Evolutionary conservation across 1,140 invertebrate species (phyloP).

Genomic region (Drosophila mojavensis): DNA sequence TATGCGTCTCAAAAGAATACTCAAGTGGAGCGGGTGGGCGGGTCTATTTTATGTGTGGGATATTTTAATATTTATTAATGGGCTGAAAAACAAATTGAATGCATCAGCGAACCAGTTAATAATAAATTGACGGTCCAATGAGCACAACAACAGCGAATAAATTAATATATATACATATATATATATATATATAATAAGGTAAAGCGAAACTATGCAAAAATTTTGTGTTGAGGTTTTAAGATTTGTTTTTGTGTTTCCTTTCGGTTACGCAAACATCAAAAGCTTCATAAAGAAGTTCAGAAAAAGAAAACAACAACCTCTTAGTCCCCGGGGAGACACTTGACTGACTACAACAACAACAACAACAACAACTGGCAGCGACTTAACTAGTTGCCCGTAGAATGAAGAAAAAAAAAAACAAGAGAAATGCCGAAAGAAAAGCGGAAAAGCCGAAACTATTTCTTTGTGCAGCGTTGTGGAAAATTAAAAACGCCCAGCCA

Average conservation of each 20-base stretch:
- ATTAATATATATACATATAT: constrained; percentile 31
- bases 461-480: constrained; percentile 83
- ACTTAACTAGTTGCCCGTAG: constrained; percentile 31
- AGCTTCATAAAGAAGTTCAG: constrained; percentile 72
- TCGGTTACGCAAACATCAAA: constrained; percentile 66
- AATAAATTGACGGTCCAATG: constrained; percentile 74
- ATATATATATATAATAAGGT: constrained; percentile 7
- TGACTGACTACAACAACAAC: constrained; percentile 64
- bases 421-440: constrained; percentile 11
- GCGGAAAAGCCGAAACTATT: constrained; percentile 70
- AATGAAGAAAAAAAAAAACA: constrained; percentile 2
- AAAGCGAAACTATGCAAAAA: constrained; percentile 56
- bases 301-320: constrained; percentile 54
- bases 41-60: neutral
- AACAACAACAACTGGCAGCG: constrained; percentile 28
- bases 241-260: constrained; percentile 16
- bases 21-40: constrained; percentile 12
- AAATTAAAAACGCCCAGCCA: constrained; percentile 73
- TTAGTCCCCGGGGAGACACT: constrained; percentile 74
- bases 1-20: constrained; percentile 14
- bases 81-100: constrained; percentile 61
- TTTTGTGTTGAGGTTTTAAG: constrained; percentile 38
- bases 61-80: constrained; percentile 76
- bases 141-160: constrained; percentile 50
- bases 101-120: constrained; percentile 79